Base-by-base conservation (phyloP, 2,797 vertebrate genomes). In the Pteropus rufus region DNA sequence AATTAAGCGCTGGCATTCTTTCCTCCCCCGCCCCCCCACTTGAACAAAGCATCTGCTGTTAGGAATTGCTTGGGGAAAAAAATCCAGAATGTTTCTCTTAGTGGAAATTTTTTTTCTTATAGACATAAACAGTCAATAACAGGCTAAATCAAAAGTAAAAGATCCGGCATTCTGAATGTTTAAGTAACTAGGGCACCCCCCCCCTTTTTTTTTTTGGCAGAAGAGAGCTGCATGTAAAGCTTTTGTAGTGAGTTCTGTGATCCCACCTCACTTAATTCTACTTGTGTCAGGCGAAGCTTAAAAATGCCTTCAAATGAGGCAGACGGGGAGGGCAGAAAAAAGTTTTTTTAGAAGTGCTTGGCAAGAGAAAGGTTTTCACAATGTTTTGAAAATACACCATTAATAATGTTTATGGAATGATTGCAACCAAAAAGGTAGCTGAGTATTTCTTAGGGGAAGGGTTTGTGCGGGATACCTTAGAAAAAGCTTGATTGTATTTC, bases 1-100 rank as follows among this genome's bases (percentile, higher is more conserved):
- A 88, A 75, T 94, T 90, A 87, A 89, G 62, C 23, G 0, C 1
- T 82, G 67, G 49, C 92, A 85, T 97, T 97, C 23, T 54, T 58
- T 58, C 65, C 3, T 3, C 69, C 69, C 69, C 69, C 69, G 19
- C n/a, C 67, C 41, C n/a, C 24, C 15, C 72, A 41, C 89, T 97
- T 5, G 94, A 96, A 97, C 96, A 97, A 95, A 97, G 95, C 86
- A 86, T 69, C 93, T 97, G 80, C 64, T 92, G 58, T 94, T 97
- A 82, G 84, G 96, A 93, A 89, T 67, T 82, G 41, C 94, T 97
- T 89, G 64, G 67, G 79, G 19, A 0, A 10, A 77, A 41, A 82
- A 84, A 70, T 79, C 34, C 90, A 93, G 91, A 97, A 56, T 96
- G 21, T 31, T 94, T 97, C 82, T 92, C 97, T 89, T 95, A 96